Base-by-base conservation (phyloP, 2,797 vertebrate genomes). In the Arnoldichthys spilopterus region DNA sequence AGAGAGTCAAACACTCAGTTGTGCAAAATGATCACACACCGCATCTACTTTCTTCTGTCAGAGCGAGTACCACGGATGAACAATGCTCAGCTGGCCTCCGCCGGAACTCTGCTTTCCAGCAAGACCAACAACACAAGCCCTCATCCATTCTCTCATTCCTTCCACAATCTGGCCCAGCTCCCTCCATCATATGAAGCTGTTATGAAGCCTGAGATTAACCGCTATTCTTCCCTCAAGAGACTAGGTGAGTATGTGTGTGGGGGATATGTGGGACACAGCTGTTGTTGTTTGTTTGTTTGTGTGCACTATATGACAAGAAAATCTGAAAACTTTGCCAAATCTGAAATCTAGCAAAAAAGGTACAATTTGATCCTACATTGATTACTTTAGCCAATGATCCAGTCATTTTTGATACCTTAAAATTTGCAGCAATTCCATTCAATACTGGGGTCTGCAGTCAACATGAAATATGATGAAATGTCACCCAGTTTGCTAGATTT, bases 151-250 rank as follows among this genome's bases (percentile, higher is more conserved):
- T 96, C 96, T 0, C 93, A 96, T 81, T 97, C 96, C 76, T 96
- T 96, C 89, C 96, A 97, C 92, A 96, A 96, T 89, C 93, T 97
- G 79, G 95, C 96, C 11, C 96, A 96, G 82, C 93, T 96, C 83
- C 96, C 96, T 24, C 96, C 96, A 0, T 95, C 96, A 77, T 96
- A 96, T 24, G 96, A 97, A 72, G 83, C 91, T 0, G 90, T 92
- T 61, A 88, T 95, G 91, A 96, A 95, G 70, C 94, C 95, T 0
- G 95, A 97, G 82, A 82, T 95, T 87, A 95, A 84, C 86, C 94
- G 96, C 73, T 96, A 96, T 89, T 95, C 95, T 86, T 97, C 96
- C 20, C 94, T 97, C 78, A 96, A 96, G 90, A 95, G 93, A 80
- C 91, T 97, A 76, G 96, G 96, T 96, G 87, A 94, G 95, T 66